A percentile compares a stretch with the other conserved stretches of the same genome.
Conservation (phyloP, 2,113 vertebrate species). For the Uria lomvia region DNA sequence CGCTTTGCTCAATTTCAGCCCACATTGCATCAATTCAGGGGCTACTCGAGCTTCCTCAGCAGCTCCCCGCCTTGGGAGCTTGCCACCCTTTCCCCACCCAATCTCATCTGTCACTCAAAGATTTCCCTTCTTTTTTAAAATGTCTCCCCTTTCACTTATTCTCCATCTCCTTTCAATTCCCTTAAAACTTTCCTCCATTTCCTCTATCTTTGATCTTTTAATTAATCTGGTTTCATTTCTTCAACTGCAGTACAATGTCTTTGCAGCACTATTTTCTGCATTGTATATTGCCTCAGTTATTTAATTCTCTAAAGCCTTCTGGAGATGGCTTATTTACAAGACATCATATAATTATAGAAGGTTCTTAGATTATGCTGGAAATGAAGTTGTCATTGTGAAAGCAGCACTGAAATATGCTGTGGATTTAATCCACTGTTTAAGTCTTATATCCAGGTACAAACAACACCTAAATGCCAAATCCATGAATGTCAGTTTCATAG, state of each 20-base stretch:
- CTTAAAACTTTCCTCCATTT: background rate
- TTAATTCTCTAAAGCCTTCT: slow-evolving; percentile 3
- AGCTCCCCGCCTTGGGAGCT: background rate
- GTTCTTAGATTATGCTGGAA: background rate
- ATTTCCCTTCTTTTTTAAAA: background rate
- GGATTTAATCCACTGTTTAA: background rate
- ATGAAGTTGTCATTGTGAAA: background rate
- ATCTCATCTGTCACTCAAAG: background rate
- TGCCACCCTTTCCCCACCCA: background rate
- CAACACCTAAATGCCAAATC: background rate
- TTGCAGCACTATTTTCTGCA: background rate
- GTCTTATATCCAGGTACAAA: background rate
- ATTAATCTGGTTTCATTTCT: slow-evolving; percentile 8
- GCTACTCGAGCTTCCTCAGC: background rate
- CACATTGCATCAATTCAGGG: rapidly evolving
- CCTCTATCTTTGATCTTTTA: slow-evolving; percentile 6
- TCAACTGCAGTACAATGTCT: background rate
- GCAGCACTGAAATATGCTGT: background rate
- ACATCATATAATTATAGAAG: background rate
- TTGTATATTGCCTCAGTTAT: background rate
- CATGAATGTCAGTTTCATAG: background rate
- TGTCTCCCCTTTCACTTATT: background rate
- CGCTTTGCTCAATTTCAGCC: background rate
- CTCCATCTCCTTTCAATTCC: background rate
- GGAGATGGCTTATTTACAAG: slow-evolving; percentile 18